A percentile compares a stretch with the other conserved stretches of the same genome.
Conservation (phyloP, 2,113 vertebrate genomes). For the Eonycteris spelaea region DNA sequence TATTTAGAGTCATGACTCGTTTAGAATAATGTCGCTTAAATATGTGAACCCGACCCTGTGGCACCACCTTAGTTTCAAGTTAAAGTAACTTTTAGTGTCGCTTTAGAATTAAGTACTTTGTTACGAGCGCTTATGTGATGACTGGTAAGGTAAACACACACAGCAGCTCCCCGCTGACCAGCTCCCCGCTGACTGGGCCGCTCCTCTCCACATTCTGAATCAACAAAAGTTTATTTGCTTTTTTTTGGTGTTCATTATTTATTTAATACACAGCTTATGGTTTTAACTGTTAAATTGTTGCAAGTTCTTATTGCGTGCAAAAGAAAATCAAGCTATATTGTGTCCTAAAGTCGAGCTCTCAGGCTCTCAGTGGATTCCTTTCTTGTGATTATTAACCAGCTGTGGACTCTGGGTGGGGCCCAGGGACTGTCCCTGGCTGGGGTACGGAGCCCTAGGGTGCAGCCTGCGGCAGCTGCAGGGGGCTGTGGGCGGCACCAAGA, state of each 20-base stretch:
- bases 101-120: background rate
- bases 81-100: background rate
- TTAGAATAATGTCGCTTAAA: background rate
- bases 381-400: fast-evolving
- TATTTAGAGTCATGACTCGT: background rate
- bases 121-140: background rate
- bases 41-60: fast-evolving
- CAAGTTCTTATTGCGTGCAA: fast-evolving
- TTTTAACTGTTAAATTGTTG: background rate
- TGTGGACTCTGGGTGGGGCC: fast-evolving
- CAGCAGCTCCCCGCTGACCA: fast-evolving
- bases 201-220: fast-evolving
- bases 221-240: background rate
- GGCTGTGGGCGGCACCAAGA: fast-evolving
- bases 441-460: background rate
- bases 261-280: no score
- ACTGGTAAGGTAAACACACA: fast-evolving
- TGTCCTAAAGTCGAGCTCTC: fast-evolving
- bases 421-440: background rate
- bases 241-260: background rate
- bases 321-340: background rate
- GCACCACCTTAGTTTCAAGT: background rate
- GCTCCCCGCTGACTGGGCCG: fast-evolving
- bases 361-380: fast-evolving
- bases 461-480: background rate